These are phyloP conservation scores for Drosophila mimetica DNA, from an alignment of 2,888 invertebrate genomes.

Conservation along the genomic window DNA sequence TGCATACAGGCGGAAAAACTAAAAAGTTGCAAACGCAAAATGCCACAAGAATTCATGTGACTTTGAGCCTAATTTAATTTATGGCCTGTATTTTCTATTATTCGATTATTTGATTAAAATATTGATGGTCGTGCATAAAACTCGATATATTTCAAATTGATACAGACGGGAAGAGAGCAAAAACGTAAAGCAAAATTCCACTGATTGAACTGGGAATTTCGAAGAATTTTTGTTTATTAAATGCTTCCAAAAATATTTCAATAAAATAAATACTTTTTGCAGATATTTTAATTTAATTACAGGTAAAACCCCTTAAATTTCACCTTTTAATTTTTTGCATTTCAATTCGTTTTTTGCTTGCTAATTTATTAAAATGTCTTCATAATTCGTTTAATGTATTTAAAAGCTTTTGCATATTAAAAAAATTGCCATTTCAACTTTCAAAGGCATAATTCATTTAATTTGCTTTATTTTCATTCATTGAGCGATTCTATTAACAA, in stretches of 20 bases:
- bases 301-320: too few species aligned
- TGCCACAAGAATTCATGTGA: neutral
- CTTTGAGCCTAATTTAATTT: constrained; percentile 4
- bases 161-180: neutral
- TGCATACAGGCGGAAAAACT: neutral
- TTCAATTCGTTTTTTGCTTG: too few species aligned
- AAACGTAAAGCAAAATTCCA: neutral
- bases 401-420: neutral
- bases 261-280: too few species aligned
- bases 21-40: neutral
- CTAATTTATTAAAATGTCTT: too few species aligned
- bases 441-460: neutral
- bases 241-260: too few species aligned
- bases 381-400: neutral
- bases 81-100: neutral
- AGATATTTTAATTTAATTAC: too few species aligned
- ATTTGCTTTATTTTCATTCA: neutral
- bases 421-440: neutral
- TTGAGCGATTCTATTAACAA: neutral
- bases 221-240: neutral
- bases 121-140: neutral
- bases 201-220: neutral
- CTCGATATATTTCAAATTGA: constrained; percentile 1
- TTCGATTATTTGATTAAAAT: constrained; percentile 5
- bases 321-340: too few species aligned